Percentiles rank a stretch among this genome's conserved stretches.
Conservation (phyloP, 2,888 invertebrate genomes). For the Amblyjoppa fuscipennis region DNA sequence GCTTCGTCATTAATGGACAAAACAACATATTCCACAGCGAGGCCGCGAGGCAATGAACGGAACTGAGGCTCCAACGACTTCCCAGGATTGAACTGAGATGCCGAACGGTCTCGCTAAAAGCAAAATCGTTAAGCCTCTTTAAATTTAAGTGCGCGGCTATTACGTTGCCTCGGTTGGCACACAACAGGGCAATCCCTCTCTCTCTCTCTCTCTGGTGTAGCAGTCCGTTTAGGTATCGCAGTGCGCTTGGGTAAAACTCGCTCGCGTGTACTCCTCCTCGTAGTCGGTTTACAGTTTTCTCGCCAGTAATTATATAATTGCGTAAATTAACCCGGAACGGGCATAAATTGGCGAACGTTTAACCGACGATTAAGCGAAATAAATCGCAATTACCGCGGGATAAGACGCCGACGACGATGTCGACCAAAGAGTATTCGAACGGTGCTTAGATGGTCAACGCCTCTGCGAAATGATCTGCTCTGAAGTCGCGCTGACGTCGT, state of each 20-base stretch:
- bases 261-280: conserved; percentile 2
- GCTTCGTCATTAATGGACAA: background rate
- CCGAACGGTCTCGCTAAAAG: conserved; percentile 19
- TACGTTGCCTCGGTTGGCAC: conserved; percentile 39
- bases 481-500: conserved; percentile 22
- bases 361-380: conserved; percentile 83
- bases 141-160: conserved; percentile 57
- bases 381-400: conserved; percentile 82
- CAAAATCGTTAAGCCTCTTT: conserved; percentile 52
- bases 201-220: conserved; percentile 15
- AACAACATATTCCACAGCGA: background rate
- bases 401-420: conserved; percentile 71
- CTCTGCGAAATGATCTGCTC: conserved; percentile 21
- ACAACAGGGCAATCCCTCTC: conserved; percentile 26
- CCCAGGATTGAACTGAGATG: conserved; percentile 3
- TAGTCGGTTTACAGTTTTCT: conserved; percentile 69
- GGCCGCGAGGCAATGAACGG: background rate
- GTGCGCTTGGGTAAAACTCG: conserved; percentile 30
- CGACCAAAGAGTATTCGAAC: conserved; percentile 34
- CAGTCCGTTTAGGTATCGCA: conserved; percentile 33
- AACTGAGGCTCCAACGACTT: background rate
- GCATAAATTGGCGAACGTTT: conserved; percentile 83
- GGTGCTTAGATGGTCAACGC: conserved; percentile 71
- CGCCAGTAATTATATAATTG: conserved; percentile 83
- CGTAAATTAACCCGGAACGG: conserved; percentile 82